Base-by-base conservation (phyloP, 2,888 invertebrate species). In the Quadroppia sp. region DNA sequence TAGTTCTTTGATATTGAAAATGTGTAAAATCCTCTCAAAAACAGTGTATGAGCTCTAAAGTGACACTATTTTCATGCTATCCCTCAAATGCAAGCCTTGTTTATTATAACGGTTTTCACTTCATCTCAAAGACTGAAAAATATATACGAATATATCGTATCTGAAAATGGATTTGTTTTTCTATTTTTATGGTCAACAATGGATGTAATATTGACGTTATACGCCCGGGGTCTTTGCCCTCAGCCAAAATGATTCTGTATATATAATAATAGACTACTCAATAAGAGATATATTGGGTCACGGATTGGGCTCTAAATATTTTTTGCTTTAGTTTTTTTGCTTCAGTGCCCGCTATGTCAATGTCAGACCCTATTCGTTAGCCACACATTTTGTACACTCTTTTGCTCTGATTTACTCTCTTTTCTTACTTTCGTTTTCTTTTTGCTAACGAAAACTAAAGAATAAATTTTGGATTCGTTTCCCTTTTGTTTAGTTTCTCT, bases 321-420 rank as follows among this genome's bases (percentile, higher is more conserved):
- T 20, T 50, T 23, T 15, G 7, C 50, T 1, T 50, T n/a, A 15
- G 45, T 45, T 11, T 20, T 59, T 28, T 28, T 28, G 56, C 56
- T 15, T 28, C 28, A 59, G 1, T 28, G 56, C 15, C 30, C 30
- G 56, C 56, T 59, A 59, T 59, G 56, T 59, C 56, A 59, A 59
- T 59, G 56, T 59, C 56, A 59, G 56, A 15, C 56, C 56, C 15
- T 28, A 3, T 23, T 2, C 4, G 53, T 25, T 59, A 2, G 56
- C 50, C 50, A 50, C 50, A 50, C 20, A 50, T 50, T 50, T 50
- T 50, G 50, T 50, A 20, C 3, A 50, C 50, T 50, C 20, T 50
- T 50, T 50, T 6, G 2, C 6, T 36, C 36, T 7, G 11, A 36
- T 11, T 7, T 36, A 11, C 17, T 45, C 17, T 45, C 45, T 11